A percentile compares a stretch with the other conserved stretches of the same genome.
phyloP scores from a whole-genome alignment of 1,140 invertebrate genomes.

The Ceratina australensis region DNA sequence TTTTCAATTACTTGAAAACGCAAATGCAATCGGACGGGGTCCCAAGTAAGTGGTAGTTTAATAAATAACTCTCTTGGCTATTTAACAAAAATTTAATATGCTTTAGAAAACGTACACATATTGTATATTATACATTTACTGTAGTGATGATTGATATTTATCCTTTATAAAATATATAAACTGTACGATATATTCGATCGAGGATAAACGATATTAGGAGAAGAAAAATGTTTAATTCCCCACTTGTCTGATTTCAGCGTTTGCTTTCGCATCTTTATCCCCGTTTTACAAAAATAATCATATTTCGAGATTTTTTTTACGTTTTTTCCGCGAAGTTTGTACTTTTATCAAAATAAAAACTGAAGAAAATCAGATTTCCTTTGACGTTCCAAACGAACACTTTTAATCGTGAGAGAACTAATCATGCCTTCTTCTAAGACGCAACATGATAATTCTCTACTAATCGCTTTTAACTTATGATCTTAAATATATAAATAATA shows the following conservation, averaged over 20 bases:
- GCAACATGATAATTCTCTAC: neutral
- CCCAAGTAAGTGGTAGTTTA: conserved; percentile 58
- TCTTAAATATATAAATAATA: conserved; percentile 51
- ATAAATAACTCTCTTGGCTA: neutral
- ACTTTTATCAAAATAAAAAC: neutral
- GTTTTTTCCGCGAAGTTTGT: neutral
- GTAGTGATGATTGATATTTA: conserved; percentile 37
- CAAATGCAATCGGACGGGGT: conserved; percentile 65
- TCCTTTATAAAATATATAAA: conserved; percentile 36
- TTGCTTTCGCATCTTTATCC: conserved; percentile 15
- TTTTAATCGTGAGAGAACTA: neutral
- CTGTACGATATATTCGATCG: conserved; percentile 9
- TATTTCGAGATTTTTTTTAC: conserved; percentile 10
- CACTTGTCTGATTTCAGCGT: neutral
- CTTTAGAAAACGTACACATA: neutral
- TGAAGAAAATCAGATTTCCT: conserved; percentile 1
- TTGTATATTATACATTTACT: too few relatives aligned
- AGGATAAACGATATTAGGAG: conserved; percentile 1
- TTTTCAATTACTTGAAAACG: conserved; percentile 68
- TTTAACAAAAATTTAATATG: neutral
- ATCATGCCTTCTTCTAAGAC: neutral
- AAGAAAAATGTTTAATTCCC: neutral
- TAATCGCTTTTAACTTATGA: neutral
- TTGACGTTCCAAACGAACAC: neutral
- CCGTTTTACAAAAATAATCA: conserved; percentile 15